These are phyloP conservation scores for Actinernus sp. DNA, from an alignment of 92 coral and sea anemone species.

Conservation along the genomic window DNA sequence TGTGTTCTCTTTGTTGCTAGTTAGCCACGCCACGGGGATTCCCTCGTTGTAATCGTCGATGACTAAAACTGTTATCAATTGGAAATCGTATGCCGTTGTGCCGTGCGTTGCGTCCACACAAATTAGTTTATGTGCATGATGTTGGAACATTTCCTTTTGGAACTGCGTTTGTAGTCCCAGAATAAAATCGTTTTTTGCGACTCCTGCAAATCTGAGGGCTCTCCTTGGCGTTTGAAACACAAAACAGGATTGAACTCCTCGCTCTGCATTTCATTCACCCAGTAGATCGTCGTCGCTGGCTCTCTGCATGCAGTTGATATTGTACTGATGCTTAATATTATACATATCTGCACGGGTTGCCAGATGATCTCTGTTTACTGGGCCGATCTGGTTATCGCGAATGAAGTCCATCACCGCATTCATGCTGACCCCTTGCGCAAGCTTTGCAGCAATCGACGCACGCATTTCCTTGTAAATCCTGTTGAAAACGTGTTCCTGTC, in stretches of 20 bases:
- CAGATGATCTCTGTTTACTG: conserved; percentile 31
- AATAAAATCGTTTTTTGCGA: conserved; percentile 19
- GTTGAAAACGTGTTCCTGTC: conserved; percentile 11
- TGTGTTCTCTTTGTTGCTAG: conserved; percentile 19
- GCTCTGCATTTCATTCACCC: too few species aligned
- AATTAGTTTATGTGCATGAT: conserved; percentile 6
- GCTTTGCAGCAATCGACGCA: conserved; percentile 12
- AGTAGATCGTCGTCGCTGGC: conserved; percentile 8
- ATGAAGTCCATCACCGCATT: conserved; percentile 19
- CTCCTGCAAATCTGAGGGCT: too few species aligned
- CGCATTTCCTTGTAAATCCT: conserved; percentile 30
- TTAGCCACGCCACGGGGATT: conserved; percentile 46
- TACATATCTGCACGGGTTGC: conserved; percentile 11
- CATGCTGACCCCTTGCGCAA: conserved; percentile 35
- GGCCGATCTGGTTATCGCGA: conserved; percentile 1
- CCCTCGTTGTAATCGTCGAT: conserved; percentile 37
- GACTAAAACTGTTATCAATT: conserved; percentile 25
- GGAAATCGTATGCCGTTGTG: conserved; percentile 37
- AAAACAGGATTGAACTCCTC: too few species aligned
- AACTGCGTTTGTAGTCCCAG: conserved; percentile 39
- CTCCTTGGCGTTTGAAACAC: too few species aligned
- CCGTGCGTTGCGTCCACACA: conserved; percentile 28
- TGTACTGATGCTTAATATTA: conserved; percentile 43
- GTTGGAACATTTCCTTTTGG: conserved; percentile 26
- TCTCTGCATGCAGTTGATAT: conserved; percentile 12